These are phyloP conservation scores for Fulmarus glacialis DNA, from an alignment of 2,113 vertebrate species.

Conservation along the genomic window DNA sequence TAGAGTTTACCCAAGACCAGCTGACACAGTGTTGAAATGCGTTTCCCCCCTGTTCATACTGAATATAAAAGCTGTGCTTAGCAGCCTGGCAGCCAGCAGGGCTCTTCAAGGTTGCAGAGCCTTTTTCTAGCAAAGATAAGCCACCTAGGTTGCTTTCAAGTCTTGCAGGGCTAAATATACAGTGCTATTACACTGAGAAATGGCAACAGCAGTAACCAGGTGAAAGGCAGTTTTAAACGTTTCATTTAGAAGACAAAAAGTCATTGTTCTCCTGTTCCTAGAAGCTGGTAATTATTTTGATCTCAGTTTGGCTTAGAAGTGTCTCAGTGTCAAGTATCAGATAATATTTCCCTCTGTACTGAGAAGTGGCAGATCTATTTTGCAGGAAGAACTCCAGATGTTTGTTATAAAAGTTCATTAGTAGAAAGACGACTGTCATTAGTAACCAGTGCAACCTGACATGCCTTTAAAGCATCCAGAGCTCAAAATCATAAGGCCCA, in stretches of 20 bases:
- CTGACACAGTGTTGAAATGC: neutral
- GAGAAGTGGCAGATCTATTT: neutral
- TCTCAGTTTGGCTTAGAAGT: neutral
- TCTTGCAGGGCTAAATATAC: neutral
- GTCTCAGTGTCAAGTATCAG: neutral
- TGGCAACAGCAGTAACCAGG: neutral
- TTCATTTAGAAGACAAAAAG: slow-evolving; percentile 17
- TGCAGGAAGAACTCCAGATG: slow-evolving; percentile 22
- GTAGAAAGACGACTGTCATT: neutral
- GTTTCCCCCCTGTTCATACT: neutral
- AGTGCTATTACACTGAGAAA: neutral
- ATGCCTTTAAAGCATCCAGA: neutral
- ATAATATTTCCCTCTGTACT: neutral
- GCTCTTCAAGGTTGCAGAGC: neutral
- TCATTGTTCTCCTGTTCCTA: slow-evolving; percentile 24
- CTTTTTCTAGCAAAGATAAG: neutral
- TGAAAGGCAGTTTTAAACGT: neutral
- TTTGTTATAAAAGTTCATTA: neutral
- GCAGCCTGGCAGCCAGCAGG: neutral
- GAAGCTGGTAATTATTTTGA: neutral
- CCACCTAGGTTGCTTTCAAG: neutral
- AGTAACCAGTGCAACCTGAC: neutral
- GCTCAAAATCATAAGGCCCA: neutral
- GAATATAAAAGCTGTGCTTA: neutral
- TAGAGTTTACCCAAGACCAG: neutral